phyloP scores from a whole-genome alignment of 2,113 vertebrate species.

The Erythrocebus patas region DNA sequence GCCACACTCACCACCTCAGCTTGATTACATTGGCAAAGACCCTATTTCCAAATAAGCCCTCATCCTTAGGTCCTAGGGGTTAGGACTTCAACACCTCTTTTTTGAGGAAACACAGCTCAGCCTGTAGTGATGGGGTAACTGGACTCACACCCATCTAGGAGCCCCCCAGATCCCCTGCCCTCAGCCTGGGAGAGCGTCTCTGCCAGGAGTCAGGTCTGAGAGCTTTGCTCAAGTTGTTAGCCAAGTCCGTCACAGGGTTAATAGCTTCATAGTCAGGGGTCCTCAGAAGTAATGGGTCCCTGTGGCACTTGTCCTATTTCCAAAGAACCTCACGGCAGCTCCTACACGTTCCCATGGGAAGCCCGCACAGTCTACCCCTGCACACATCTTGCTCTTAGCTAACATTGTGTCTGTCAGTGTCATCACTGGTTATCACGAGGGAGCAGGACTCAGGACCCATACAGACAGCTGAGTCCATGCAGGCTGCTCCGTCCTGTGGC shows the following conservation, averaged over 20 bases:
- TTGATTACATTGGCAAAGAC: too few relatives aligned
- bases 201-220: neutral
- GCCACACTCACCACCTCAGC: neutral
- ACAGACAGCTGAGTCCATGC: neutral
- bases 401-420: too few relatives aligned
- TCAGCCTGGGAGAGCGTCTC: neutral
- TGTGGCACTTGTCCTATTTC: neutral
- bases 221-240: neutral
- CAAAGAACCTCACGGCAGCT: neutral
- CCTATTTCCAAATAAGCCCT: too few relatives aligned
- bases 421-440: rapidly evolving
- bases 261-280: neutral
- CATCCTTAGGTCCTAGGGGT: neutral
- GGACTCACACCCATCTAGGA: neutral
- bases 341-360: neutral
- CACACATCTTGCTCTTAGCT: neutral
- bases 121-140: neutral
- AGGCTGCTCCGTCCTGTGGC: too few relatives aligned
- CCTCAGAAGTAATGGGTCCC: neutral
- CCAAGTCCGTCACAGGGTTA: neutral
- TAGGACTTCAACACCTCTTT: neutral
- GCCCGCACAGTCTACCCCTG: neutral
- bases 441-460: rapidly evolving
- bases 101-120: neutral
- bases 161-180: too few relatives aligned